A percentile compares a stretch with the other conserved stretches of the same genome.
Conservation (phyloP, 2,113 vertebrate species). For the Tautogolabrus adspersus region DNA sequence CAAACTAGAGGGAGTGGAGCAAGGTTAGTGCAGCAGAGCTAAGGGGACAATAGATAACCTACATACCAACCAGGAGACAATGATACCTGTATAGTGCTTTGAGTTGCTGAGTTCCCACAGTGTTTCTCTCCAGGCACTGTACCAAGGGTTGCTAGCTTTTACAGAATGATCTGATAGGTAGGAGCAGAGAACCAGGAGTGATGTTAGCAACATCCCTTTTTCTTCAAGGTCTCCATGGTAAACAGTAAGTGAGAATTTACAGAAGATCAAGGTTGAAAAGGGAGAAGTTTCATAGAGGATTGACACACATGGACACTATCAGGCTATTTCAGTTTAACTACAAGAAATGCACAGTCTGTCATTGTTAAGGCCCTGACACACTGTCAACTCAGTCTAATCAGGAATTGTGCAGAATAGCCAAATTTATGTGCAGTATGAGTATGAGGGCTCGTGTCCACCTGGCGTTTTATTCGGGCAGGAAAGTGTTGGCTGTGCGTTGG, state of each 20-base stretch:
- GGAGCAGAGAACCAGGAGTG: conserved; percentile 53
- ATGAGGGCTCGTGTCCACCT: too few species aligned
- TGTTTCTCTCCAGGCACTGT: conserved; percentile 92
- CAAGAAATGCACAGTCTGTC: too few species aligned
- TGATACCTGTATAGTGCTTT: conserved; percentile 91
- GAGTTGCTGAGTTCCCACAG: conserved; percentile 90
- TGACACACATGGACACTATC: too few species aligned
- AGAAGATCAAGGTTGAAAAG: conserved; percentile 1
- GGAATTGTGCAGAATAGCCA: too few species aligned
- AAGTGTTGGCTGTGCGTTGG: too few species aligned
- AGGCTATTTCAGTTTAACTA: too few species aligned
- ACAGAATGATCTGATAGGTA: conserved; percentile 90
- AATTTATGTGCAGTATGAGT: too few species aligned
- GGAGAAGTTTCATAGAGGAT: neutral
- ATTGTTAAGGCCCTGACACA: too few species aligned
- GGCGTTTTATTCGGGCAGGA: too few species aligned
- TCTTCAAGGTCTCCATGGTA: neutral
- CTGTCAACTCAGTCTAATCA: too few species aligned
- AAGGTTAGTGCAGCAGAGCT: conserved; percentile 1
- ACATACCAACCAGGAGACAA: conserved; percentile 24
- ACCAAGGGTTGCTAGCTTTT: conserved; percentile 95
- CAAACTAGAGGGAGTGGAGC: conserved; percentile 18
- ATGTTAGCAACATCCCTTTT: conserved; percentile 57
- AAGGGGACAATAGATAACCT: conserved; percentile 1
- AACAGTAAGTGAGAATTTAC: neutral